Evolutionary conservation across 2,113 vertebrate genomes (phyloP), one percentile per base, ranked within the genome.

Genomic region (Orycteropus afer): DNA sequence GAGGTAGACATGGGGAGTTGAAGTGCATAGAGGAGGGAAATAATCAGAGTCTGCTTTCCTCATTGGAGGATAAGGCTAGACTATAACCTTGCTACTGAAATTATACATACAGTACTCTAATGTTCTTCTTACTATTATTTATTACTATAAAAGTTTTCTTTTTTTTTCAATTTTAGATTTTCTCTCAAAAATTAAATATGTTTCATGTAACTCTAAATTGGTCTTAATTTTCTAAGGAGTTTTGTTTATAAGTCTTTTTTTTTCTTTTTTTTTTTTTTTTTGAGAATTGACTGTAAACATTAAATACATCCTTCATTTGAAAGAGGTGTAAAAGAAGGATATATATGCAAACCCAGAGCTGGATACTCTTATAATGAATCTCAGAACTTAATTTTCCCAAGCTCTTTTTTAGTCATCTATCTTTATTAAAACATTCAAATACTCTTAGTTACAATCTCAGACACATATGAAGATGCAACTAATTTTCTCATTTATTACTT

Each of bases 221-320:
- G 40, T 82, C 81, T 87, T 87, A 42, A 47, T 65, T 94, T 94
- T 81, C 57, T 81, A 69, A 51, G 42, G 1, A 59, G 18, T 57
- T 82, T 63, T 71, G 14, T 51, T 76, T 84, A 22, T 27, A 90
- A 93, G n/a, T 18, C 23, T 29, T 81, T 40, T n/a, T n/a, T n/a
- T n/a, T n/a, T n/a, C n/a, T n/a, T n/a, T n/a, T n/a, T n/a, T n/a
- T n/a, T n/a, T n/a, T n/a, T n/a, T n/a, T n/a, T 23, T 89, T 90
- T 63, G 59, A 61, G 67, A 82, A 86, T 82, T 78, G 86, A 77
- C 47, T 86, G n/a, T 86, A 23, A 87, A 86, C 27, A 86, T 59
- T 71, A 71, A 77, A 22, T 40, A 45, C 85, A 65, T 47, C 85
- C 86, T 90, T 76, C 34, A 65, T 79, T 78, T 79, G 49, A 69